Evolutionary conservation across 2,888 invertebrate genomes (phyloP).

Genomic region (Pocota personata): DNA sequence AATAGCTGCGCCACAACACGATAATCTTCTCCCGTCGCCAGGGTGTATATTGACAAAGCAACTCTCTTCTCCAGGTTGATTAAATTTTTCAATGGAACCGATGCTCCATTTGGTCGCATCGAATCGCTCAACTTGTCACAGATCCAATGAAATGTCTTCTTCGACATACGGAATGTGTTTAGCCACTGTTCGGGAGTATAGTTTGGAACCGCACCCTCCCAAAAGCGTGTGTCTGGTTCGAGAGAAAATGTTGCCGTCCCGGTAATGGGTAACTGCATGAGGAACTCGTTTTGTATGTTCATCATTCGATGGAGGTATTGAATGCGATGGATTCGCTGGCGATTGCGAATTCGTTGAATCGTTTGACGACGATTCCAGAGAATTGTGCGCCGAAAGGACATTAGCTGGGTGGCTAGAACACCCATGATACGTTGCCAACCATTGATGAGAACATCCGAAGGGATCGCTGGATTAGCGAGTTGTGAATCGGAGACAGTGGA

Average conservation of each 20-base stretch:
- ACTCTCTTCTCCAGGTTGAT: conserved; percentile 79
- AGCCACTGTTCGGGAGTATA: conserved; percentile 78
- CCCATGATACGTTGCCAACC: conserved; percentile 60
- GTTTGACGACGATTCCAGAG: conserved; percentile 78
- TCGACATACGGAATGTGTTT: conserved; percentile 78
- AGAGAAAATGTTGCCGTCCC: conserved; percentile 16
- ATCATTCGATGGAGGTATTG: conserved; percentile 79
- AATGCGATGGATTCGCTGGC: conserved; percentile 76
- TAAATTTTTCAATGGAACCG: conserved; percentile 69
- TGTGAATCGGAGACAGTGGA: background rate
- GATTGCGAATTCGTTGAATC: conserved; percentile 76
- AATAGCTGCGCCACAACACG: conserved; percentile 78
- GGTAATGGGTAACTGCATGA: conserved; percentile 77
- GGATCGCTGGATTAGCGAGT: background rate
- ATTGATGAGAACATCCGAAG: background rate
- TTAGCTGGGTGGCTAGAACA: conserved; percentile 77
- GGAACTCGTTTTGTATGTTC: conserved; percentile 78
- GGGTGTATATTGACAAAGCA: conserved; percentile 78
- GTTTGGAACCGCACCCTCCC: conserved; percentile 75
- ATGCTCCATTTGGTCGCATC: conserved; percentile 72
- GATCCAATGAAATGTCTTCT: conserved; percentile 77
- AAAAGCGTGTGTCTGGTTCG: conserved; percentile 66
- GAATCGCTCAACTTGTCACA: conserved; percentile 76
- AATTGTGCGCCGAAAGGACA: conserved; percentile 78
- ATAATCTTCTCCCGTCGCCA: conserved; percentile 79